These are phyloP conservation scores for Nymphalis io DNA, from an alignment of 1,140 invertebrate species.

Conservation along the genomic window DNA sequence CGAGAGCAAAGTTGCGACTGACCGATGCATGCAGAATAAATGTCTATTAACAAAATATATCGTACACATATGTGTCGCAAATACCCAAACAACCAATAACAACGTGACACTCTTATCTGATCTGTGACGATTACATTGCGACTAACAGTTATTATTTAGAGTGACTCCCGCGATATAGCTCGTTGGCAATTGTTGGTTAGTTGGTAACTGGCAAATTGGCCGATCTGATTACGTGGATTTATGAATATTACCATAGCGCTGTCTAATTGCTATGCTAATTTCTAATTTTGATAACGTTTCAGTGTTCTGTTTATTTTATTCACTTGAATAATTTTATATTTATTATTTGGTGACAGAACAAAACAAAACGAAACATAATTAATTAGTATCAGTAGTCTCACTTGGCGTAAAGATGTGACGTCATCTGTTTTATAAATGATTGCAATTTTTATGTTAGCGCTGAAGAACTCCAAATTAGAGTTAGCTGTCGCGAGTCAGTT, in stretches of 20 bases:
- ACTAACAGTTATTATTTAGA: not conserved
- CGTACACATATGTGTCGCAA: not conserved
- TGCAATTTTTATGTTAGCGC: too few species aligned
- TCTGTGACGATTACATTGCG: slow-evolving; percentile 3
- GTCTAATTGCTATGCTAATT: slow-evolving; percentile 17
- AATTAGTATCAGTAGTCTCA: too few species aligned
- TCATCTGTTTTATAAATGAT: too few species aligned
- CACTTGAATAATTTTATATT: not conserved
- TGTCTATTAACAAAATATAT: not conserved
- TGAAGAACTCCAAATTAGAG: too few species aligned
- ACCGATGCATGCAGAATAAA: not conserved
- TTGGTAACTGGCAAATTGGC: slow-evolving; percentile 19
- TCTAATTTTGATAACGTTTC: slow-evolving; percentile 17
- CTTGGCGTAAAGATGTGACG: too few species aligned
- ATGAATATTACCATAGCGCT: slow-evolving; percentile 7
- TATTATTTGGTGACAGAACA: too few species aligned
- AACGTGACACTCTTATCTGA: slow-evolving; percentile 11
- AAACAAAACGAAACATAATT: too few species aligned
- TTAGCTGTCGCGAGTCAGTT: too few species aligned
- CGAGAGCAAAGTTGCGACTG: too few species aligned
- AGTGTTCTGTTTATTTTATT: slow-evolving; percentile 11
- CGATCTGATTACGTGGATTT: slow-evolving; percentile 20
- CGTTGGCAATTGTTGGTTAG: not conserved
- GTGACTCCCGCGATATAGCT: not conserved
- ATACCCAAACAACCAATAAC: not conserved